Percentiles rank a stretch among this genome's conserved stretches.
Conservation (phyloP, 2,113 vertebrate genomes). For the Albula glossodonta region DNA sequence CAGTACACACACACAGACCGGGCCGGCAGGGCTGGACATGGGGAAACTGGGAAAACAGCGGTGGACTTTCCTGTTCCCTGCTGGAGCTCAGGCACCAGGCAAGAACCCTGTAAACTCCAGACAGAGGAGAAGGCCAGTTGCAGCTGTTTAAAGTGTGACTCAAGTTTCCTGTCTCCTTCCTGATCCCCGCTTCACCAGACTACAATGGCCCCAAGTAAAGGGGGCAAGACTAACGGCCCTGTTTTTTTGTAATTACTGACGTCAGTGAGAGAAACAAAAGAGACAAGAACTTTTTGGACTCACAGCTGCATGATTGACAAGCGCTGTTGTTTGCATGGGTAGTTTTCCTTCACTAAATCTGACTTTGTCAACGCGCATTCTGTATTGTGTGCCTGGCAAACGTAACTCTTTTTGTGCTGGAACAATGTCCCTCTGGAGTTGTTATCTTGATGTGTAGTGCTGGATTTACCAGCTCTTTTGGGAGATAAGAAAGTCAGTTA, state of each 20-base stretch:
- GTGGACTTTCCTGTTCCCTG: constrained; percentile 74
- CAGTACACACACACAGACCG: constrained; percentile 74
- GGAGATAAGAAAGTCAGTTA: background rate
- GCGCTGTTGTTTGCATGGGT: background rate
- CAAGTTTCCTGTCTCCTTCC: constrained; percentile 96
- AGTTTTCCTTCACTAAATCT: background rate
- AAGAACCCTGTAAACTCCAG: constrained; percentile 48
- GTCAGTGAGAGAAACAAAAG: constrained; percentile 47
- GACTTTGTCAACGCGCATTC: background rate
- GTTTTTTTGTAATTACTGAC: constrained; percentile 64
- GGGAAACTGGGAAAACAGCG: constrained; percentile 69
- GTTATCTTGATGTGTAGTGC: background rate
- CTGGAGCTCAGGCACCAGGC: constrained; percentile 69
- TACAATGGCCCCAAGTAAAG: constrained; percentile 77
- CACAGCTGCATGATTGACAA: constrained; percentile 29
- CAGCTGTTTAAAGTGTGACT: constrained; percentile 84
- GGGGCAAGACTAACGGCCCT: constrained; percentile 46
- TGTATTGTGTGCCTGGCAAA: background rate
- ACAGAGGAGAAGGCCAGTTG: constrained; percentile 61
- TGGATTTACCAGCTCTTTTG: too few relatives aligned
- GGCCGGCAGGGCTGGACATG: constrained; percentile 67
- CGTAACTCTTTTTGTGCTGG: background rate
- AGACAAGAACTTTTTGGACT: constrained; percentile 31
- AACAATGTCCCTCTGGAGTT: background rate
- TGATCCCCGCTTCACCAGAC: constrained; percentile 77